Evolutionary conservation across 2,113 vertebrate genomes (phyloP).

Genomic region (Penelope pileata): DNA sequence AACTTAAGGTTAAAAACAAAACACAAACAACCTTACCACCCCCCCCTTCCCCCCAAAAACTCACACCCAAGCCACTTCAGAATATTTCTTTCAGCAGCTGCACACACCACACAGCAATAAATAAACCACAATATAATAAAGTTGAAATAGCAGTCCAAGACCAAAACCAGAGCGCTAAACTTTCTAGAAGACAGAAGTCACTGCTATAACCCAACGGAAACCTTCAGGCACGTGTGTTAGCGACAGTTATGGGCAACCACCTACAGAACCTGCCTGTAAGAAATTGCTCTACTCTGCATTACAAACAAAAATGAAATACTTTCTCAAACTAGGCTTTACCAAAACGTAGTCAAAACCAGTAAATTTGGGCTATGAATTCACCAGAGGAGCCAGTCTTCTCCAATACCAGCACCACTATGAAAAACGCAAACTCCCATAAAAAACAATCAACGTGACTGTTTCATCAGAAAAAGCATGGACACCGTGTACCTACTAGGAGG

Average conservation of each 20-base stretch:
- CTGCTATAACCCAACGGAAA: background rate
- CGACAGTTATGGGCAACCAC: background rate
- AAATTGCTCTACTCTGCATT: background rate
- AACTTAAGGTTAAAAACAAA: background rate
- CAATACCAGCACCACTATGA: background rate
- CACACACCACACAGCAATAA: background rate
- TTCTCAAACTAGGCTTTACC: background rate
- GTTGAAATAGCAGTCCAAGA: background rate
- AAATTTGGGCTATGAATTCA: background rate
- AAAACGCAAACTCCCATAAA: background rate
- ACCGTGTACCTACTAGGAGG: background rate
- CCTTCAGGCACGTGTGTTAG: background rate
- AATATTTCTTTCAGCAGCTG: background rate
- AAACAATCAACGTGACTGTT: fast-evolving
- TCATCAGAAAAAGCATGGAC: background rate
- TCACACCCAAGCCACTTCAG: background rate
- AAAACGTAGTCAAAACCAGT: background rate
- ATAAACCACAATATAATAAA: background rate
- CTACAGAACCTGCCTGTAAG: background rate
- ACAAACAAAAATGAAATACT: background rate
- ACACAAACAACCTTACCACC: background rate
- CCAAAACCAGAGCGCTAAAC: background rate
- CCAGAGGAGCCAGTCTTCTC: background rate
- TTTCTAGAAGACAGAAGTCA: background rate
- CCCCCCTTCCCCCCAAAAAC: fast-evolving